Percentiles rank a stretch among this genome's conserved stretches.
These are phyloP conservation scores for Schrankia costaestrigalis DNA, from an alignment of 2,888 invertebrate genomes.

Conservation along the genomic window DNA sequence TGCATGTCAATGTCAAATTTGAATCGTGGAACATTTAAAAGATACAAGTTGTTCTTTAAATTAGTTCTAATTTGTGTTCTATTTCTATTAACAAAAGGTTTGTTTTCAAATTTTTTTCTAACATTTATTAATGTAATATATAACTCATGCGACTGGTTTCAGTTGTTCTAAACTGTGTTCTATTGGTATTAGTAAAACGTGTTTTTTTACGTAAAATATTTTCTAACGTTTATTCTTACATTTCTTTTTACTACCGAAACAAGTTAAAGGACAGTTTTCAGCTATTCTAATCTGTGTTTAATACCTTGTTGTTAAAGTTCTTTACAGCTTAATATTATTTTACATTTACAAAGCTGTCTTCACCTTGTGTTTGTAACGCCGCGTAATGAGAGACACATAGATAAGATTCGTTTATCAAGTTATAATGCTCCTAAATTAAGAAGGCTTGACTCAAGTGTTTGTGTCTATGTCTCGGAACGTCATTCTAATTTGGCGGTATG, in stretches of 20 bases:
- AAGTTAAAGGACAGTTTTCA: too few relatives aligned
- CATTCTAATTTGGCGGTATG: too few relatives aligned
- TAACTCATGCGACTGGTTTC: too few relatives aligned
- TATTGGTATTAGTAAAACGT: background rate
- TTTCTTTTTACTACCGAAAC: too few relatives aligned
- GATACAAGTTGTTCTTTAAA: slow-evolving; percentile 2
- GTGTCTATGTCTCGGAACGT: background rate
- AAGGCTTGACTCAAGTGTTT: too few relatives aligned
- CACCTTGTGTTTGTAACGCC: slow-evolving; percentile 3
- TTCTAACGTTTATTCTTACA: background rate
- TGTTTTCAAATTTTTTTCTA: background rate
- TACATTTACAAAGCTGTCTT: background rate
- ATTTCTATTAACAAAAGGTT: background rate
- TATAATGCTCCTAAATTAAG: too few relatives aligned
- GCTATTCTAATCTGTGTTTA: too few relatives aligned
- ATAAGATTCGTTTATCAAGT: slow-evolving; percentile 26
- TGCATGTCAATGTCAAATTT: slow-evolving; percentile 16
- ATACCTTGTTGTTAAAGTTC: background rate
- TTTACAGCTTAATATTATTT: too few relatives aligned
- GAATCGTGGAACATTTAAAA: slow-evolving; percentile 6
- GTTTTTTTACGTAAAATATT: background rate
- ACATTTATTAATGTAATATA: too few relatives aligned
- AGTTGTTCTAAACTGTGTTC: too few relatives aligned
- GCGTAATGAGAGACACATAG: slow-evolving; percentile 6
- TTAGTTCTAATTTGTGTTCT: slow-evolving; percentile 13